These are phyloP conservation scores for Solen grandis DNA, from an alignment of 1,140 invertebrate genomes.

Conservation along the genomic window DNA sequence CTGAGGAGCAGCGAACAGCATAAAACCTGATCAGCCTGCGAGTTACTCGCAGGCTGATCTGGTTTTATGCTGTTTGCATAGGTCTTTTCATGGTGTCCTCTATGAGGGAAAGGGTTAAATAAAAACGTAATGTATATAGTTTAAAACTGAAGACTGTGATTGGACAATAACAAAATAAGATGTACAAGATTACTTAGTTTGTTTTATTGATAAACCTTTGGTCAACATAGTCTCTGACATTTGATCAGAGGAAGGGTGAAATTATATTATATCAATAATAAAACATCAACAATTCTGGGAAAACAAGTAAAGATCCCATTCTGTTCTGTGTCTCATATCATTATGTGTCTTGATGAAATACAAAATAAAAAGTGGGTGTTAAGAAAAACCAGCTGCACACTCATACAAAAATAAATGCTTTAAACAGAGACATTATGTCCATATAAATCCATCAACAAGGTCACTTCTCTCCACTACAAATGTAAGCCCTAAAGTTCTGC, in stretches of 20 bases:
- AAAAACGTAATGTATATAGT: no score
- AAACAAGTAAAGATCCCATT: conserved; percentile 29
- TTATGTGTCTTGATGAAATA: background rate
- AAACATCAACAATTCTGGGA: conserved; percentile 49
- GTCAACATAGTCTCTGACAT: conserved; percentile 42
- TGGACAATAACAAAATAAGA: no score
- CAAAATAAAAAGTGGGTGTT: background rate
- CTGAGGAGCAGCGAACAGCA: no score
- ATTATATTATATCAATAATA: conserved; percentile 33
- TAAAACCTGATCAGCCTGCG: no score
- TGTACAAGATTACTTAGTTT: no score
- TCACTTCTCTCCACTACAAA: no score
- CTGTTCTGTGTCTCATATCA: background rate
- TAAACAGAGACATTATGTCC: background rate
- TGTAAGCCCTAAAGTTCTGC: no score
- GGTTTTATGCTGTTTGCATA: no score
- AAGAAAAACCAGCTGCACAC: background rate
- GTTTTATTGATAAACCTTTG: conserved; percentile 55
- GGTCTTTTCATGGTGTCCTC: no score
- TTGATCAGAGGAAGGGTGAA: conserved; percentile 36
- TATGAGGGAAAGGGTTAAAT: no score
- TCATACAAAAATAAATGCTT: background rate
- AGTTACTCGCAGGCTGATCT: no score
- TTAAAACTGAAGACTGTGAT: no score
- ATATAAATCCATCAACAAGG: background rate